Conservation (phyloP, 35 echinoderm and acorn worm genomes). For the Hemicentrotus pulcherrimus region DNA sequence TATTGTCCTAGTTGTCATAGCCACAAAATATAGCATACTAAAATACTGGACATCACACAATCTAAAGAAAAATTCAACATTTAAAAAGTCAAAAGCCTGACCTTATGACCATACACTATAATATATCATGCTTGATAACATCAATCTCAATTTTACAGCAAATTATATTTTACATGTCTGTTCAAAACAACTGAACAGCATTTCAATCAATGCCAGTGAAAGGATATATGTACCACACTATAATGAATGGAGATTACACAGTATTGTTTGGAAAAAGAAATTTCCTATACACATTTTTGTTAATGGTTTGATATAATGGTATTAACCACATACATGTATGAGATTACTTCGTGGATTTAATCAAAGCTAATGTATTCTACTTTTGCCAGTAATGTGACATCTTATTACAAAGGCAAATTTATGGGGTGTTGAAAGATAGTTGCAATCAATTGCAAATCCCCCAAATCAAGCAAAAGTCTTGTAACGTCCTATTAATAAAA, state of each 20-base stretch:
- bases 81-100: neutral
- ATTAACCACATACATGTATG: no score
- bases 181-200: neutral
- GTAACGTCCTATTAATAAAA: no score
- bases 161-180: neutral
- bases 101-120: neutral
- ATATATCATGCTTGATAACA: neutral
- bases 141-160: neutral
- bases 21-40: neutral
- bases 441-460: no score
- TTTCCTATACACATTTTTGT: no score
- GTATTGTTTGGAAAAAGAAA: neutral
- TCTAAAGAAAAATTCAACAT: neutral
- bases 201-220: neutral
- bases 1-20: neutral
- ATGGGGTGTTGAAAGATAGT: no score
- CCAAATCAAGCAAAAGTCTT: no score
- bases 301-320: no score
- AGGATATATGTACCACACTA: neutral
- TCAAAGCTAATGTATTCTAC: no score
- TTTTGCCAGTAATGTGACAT: no score
- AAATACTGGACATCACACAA: neutral
- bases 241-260: neutral
- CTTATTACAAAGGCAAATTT: no score
- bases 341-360: no score